These are phyloP conservation scores for Lochmaea capreae DNA, from an alignment of 2,888 invertebrate species.

Conservation along the genomic window DNA sequence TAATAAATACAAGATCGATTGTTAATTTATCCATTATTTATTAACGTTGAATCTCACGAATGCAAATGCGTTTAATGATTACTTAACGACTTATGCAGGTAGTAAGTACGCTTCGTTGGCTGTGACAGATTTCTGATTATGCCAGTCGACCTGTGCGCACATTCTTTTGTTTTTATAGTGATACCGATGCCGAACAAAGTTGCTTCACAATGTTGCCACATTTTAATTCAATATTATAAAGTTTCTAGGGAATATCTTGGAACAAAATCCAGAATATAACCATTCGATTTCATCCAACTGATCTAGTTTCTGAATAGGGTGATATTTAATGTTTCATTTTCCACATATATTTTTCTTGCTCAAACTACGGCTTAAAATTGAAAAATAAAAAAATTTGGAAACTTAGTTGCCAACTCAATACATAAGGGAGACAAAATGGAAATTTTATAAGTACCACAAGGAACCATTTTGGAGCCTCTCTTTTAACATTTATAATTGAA, in stretches of 20 bases:
- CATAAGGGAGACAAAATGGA: too few species aligned
- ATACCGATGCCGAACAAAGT: constrained; percentile 2
- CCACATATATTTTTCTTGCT: too few species aligned
- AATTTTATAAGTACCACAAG: too few species aligned
- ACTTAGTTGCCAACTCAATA: too few species aligned
- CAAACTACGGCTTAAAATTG: too few species aligned
- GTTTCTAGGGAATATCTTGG: not conserved
- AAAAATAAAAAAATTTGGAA: too few species aligned
- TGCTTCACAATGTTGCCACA: constrained; percentile 9
- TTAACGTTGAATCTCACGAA: constrained; percentile 30
- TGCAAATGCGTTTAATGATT: constrained; percentile 37
- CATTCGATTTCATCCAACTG: too few species aligned
- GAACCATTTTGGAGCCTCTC: too few species aligned
- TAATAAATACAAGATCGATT: constrained; percentile 9
- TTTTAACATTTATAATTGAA: too few species aligned
- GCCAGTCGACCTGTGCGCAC: constrained; percentile 39
- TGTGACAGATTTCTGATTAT: constrained; percentile 47
- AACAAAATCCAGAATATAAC: not conserved
- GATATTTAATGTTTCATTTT: too few species aligned
- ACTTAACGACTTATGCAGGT: constrained; percentile 45
- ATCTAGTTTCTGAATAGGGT: too few species aligned
- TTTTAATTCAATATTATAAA: not conserved
- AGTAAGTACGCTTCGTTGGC: constrained; percentile 39
- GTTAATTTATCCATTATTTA: constrained; percentile 10
- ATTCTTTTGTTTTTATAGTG: constrained; percentile 41